Evolutionary conservation across 2,113 vertebrate species (phyloP).

Genomic region (Tachuris rubrigastra): DNA sequence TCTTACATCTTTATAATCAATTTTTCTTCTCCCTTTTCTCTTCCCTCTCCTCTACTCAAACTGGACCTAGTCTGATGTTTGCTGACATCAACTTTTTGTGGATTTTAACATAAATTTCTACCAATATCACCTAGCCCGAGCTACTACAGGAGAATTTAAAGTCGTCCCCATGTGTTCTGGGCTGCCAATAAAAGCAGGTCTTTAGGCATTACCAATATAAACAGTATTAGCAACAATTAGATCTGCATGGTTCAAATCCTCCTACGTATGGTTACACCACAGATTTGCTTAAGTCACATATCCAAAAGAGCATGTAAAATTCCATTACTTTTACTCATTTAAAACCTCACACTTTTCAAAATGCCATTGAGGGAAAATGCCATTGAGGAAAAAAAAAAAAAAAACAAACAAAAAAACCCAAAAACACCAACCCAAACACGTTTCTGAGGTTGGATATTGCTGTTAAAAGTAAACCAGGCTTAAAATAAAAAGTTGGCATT

Average conservation of each 20-base stretch:
- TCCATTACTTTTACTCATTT: background rate
- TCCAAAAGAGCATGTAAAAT: background rate
- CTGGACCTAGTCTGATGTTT: background rate
- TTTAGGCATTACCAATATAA: background rate
- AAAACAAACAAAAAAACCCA: no score
- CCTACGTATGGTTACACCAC: background rate
- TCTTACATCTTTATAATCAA: background rate
- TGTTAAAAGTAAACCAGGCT: background rate
- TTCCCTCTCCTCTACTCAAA: background rate
- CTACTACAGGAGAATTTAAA: background rate
- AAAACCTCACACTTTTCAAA: background rate
- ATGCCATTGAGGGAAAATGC: background rate
- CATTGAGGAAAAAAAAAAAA: background rate
- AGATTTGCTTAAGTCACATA: background rate
- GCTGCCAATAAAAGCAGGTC: background rate
- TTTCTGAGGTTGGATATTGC: background rate
- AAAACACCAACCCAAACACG: background rate
- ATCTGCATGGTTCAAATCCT: background rate
- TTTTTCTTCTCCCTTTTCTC: background rate
- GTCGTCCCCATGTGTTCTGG: background rate
- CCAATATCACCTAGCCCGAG: background rate
- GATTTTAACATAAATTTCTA: background rate
- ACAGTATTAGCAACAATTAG: background rate
- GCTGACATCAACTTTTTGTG: background rate
- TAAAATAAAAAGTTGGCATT: conserved; percentile 19